These are phyloP conservation scores for Xenopus borealis DNA, from an alignment of 2,113 vertebrate genomes.

Conservation along the genomic window DNA sequence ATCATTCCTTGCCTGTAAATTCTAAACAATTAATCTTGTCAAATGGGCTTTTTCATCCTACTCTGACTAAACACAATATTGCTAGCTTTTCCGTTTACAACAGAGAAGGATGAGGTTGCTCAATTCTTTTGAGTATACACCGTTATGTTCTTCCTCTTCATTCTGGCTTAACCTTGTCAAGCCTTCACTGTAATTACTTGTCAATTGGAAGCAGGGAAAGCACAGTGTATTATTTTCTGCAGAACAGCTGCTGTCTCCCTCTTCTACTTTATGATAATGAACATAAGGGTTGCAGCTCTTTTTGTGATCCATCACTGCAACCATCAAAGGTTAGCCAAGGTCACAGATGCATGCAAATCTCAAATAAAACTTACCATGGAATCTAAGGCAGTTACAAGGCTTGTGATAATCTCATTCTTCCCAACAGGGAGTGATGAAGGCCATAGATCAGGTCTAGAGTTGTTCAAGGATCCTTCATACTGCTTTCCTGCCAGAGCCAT, in stretches of 20 bases:
- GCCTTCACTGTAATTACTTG: constrained; percentile 3
- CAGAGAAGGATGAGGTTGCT: constrained; percentile 1
- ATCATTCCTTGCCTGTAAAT: neutral
- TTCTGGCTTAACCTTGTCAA: constrained; percentile 15
- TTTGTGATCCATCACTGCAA: neutral
- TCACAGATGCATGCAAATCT: neutral
- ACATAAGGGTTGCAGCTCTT: neutral
- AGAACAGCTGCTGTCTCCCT: neutral
- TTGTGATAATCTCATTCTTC: constrained; percentile 94
- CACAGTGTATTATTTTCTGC: neutral
- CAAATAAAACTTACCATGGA: constrained; percentile 80
- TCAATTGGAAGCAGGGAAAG: neutral
- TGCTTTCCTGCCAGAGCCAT: constrained; percentile 93
- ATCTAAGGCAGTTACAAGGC: constrained; percentile 94
- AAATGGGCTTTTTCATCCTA: neutral
- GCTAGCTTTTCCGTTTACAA: neutral
- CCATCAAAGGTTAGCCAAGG: neutral
- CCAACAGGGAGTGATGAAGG: constrained; percentile 70
- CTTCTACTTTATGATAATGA: neutral
- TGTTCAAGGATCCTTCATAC: constrained; percentile 75
- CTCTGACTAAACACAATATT: neutral
- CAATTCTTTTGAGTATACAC: neutral
- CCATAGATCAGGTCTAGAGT: constrained; percentile 78
- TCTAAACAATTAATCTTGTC: constrained; percentile 13
- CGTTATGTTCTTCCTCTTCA: neutral